Percentiles rank a stretch among this genome's conserved stretches.
These are phyloP conservation scores for Campoletis sonorensis DNA, from an alignment of 1,140 invertebrate genomes.

Conservation along the genomic window DNA sequence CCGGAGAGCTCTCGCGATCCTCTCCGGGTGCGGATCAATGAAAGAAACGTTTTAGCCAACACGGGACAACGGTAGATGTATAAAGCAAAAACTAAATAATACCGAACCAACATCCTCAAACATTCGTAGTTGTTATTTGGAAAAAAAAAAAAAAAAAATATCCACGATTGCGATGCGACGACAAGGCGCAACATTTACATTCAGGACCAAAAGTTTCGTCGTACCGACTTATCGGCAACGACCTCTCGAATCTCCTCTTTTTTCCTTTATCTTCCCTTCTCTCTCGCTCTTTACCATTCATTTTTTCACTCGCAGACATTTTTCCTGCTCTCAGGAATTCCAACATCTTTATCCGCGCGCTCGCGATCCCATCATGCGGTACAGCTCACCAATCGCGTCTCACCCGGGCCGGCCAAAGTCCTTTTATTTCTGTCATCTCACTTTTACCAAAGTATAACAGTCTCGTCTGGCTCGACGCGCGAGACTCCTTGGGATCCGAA, in stretches of 20 bases:
- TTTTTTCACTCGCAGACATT: slow-evolving; percentile 20
- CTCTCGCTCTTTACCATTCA: neutral
- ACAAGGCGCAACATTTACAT: too few species aligned
- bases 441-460: slow-evolving; percentile 26
- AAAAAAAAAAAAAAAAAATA: too few species aligned
- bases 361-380: neutral
- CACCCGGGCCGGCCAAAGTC: too few species aligned
- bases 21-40: slow-evolving; percentile 5
- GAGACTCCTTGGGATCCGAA: neutral
- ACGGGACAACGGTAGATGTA: neutral
- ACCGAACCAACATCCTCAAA: too few species aligned
- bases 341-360: neutral
- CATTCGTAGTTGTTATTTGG: neutral
- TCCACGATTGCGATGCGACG: too few species aligned
- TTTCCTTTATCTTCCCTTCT: neutral
- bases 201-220: slow-evolving; percentile 18
- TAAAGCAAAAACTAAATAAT: neutral
- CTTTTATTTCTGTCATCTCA: neutral
- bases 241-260: slow-evolving; percentile 1
- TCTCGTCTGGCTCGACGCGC: neutral
- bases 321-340: slow-evolving; percentile 1
- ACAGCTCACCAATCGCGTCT: neutral
- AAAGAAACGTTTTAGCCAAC: neutral
- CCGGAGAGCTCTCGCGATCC: neutral
- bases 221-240: neutral